These are phyloP conservation scores for Drosophila varians DNA, from an alignment of 1,140 invertebrate species.

Conservation along the genomic window DNA sequence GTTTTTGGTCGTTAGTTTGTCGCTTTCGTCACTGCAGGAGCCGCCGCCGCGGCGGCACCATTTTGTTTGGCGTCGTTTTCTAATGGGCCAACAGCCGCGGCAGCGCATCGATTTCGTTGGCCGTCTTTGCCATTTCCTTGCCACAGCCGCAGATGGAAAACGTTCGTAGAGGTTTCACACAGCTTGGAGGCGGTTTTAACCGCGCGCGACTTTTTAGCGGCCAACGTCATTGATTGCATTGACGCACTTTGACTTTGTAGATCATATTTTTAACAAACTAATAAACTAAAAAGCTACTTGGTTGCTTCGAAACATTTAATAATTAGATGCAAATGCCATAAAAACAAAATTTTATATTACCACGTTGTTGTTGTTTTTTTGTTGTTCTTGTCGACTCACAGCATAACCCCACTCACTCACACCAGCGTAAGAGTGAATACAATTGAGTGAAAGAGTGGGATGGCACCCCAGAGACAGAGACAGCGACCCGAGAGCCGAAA, in stretches of 20 bases:
- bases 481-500: background rate
- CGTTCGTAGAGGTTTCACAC: too few species aligned
- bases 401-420: slow-evolving; percentile 15
- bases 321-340: slow-evolving; percentile 48
- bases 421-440: background rate
- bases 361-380: too few species aligned
- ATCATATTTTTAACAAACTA: slow-evolving; percentile 6
- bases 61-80: slow-evolving; percentile 81
- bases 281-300: background rate
- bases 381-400: slow-evolving; percentile 1
- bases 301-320: slow-evolving; percentile 15
- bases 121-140: slow-evolving; percentile 13
- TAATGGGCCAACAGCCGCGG: slow-evolving; percentile 74
- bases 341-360: slow-evolving; percentile 16
- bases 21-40: slow-evolving; percentile 33
- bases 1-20: slow-evolving; percentile 30
- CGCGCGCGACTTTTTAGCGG: slow-evolving; percentile 43
- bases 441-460: background rate
- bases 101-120: slow-evolving; percentile 64
- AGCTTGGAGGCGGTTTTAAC: slow-evolving; percentile 19
- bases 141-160: background rate
- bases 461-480: background rate
- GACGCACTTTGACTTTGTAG: slow-evolving; percentile 1
- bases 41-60: slow-evolving; percentile 54
- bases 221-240: slow-evolving; percentile 4